phyloP scores from a whole-genome alignment of 2,888 invertebrate genomes.

The Rhingia campestris region DNA sequence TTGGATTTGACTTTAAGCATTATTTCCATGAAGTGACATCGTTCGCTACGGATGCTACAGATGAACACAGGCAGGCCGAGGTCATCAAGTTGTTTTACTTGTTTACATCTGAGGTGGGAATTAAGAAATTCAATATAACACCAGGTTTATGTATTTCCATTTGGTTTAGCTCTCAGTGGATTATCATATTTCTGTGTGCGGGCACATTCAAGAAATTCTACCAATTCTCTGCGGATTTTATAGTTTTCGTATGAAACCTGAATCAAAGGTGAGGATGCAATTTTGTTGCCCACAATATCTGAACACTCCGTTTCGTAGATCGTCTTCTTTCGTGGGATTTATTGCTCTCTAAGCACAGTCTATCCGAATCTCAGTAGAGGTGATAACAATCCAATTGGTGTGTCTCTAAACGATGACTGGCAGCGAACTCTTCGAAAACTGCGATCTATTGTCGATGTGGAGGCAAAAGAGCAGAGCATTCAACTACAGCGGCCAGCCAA shows the following conservation, averaged over 20 bases:
- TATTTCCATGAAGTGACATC: conserved; percentile 77
- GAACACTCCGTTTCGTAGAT: conserved; percentile 69
- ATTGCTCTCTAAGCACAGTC: conserved; percentile 76
- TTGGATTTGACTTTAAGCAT: conserved; percentile 78
- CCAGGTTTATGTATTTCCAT: neutral
- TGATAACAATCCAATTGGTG: conserved; percentile 76
- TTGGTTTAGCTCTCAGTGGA: conserved; percentile 77
- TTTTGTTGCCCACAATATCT: neutral
- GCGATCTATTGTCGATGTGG: conserved; percentile 78
- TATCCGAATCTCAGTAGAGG: conserved; percentile 78
- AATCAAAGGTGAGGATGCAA: conserved; percentile 75
- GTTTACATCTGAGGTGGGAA: conserved; percentile 77
- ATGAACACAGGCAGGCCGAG: conserved; percentile 76
- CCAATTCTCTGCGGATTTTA: conserved; percentile 78
- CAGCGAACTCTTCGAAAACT: conserved; percentile 77
- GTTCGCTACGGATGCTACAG: conserved; percentile 74
- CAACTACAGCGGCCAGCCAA: conserved; percentile 75
- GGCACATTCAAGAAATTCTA: conserved; percentile 77
- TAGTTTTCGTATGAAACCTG: conserved; percentile 77
- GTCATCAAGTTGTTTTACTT: conserved; percentile 78
- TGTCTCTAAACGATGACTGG: conserved; percentile 76
- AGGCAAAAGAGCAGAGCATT: conserved; percentile 77
- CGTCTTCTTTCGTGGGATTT: conserved; percentile 77
- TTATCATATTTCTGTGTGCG: conserved; percentile 78
- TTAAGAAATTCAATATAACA: too few species aligned